Base-by-base conservation (phyloP, 2,797 vertebrate genomes). In the Phyllotis vaccarum region DNA sequence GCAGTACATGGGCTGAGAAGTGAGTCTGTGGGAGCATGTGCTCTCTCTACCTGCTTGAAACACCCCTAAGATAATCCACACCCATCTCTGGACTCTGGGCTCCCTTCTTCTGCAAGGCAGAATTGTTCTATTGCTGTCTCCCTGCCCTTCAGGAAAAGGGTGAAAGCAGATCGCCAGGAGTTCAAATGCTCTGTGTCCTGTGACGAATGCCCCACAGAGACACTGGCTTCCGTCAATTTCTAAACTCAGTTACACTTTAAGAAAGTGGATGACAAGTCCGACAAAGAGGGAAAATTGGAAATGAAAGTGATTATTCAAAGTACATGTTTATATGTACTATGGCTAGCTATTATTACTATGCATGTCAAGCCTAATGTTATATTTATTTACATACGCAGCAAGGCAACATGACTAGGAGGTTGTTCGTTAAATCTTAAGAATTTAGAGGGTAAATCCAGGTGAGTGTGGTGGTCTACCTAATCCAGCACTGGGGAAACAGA, bases 221-320 rank as follows among this genome's bases (percentile, higher is more conserved):
- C 58, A 72, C 19, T 72, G 72, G 66, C 76, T 62, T 31, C 54
- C 81, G 91, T 89, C 54, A 46, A 58, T 75, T 52, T 79, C 54
- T 46, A 21, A 86, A 58, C 92, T 89, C 93, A 86, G 70, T 27
- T 85, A 80, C 81, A 62, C 49, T 82, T 12, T 88, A 91, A 87
- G 76, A 66, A 82, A 64, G 76, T 52, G n/a, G 29, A 66, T 64
- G 70, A 89, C 62, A 89, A 80, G 74, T 52, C 54, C 70, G 62
- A 22, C 46, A 80, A 62, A 68, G 8, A 31, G 34, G 17, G 10
- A 75, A 46, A n/a, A 10, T 21, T 74, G 14, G 43, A 79, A 74
- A 86, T 11, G 24, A 76, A 66, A 56, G 56, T 56, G 52, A 70
- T 75, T 60, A 60, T 70, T 88, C 58, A 46, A 89, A 94, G 72